A percentile compares a stretch with the other conserved stretches of the same genome.
Conservation (phyloP, 2,888 invertebrate genomes). For the Eudasyphora cyanicolor region DNA sequence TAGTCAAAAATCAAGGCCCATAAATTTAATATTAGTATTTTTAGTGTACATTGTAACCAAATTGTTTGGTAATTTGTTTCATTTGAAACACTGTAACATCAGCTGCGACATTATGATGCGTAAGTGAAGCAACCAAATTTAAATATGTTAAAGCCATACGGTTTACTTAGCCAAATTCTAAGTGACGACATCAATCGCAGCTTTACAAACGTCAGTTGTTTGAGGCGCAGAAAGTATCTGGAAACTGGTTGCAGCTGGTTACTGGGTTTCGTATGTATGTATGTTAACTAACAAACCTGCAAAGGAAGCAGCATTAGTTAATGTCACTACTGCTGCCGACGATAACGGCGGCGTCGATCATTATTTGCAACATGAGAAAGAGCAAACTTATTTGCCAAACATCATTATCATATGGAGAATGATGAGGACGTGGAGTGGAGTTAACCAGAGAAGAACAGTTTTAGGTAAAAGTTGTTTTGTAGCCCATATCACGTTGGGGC, state of each 20-base stretch:
- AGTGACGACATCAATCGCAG: not conserved
- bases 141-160: not conserved
- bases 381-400: not conserved
- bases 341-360: not conserved
- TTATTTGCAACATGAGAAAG: not conserved
- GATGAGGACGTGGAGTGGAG: too few species aligned
- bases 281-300: slow-evolving; percentile 10
- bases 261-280: slow-evolving; percentile 28
- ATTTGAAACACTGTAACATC: not conserved
- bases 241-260: slow-evolving; percentile 64
- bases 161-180: slow-evolving; percentile 14
- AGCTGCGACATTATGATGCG: not conserved
- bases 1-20: too few species aligned
- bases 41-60: too few species aligned
- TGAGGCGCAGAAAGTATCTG: slow-evolving; percentile 24
- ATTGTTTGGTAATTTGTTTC: too few species aligned
- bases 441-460: slow-evolving; percentile 43
- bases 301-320: not conserved
- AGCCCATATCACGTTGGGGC: slow-evolving; percentile 17
- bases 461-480: slow-evolving; percentile 57
- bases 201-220: not conserved
- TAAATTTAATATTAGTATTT: too few species aligned
- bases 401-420: not conserved
- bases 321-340: not conserved
- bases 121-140: not conserved